Base-by-base conservation (phyloP, 2,888 invertebrate genomes). In the Caenorhabditis imperialis region DNA sequence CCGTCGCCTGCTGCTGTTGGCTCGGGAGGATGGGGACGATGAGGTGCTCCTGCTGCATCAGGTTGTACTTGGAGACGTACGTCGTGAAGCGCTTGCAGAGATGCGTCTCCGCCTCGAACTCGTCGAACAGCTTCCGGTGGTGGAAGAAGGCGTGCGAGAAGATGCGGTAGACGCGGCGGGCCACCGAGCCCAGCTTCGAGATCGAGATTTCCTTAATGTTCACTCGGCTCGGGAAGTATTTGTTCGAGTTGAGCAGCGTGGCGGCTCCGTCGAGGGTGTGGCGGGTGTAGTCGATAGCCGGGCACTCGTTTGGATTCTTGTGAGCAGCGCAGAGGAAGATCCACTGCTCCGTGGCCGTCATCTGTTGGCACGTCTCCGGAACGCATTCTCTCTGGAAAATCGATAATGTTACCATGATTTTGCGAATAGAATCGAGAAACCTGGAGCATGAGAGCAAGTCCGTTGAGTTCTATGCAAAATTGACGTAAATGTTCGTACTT, bases 311-410 rank as follows among this genome's bases (percentile, higher is more conserved):
- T 40, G 99, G 99, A 77, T 98, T 98, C 91, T 99, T 99, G 89
- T 99, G 99, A 42, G 99, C 98, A 69, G 99, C 99, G 91, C 99
- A 99, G 58, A 99, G 91, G 90, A 99, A 99, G 90, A 99, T 99
- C 99, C 99, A 99, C 88, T 99, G 98, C 90, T 99, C 98, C 27
- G 99, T 99, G 30, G 99, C 99, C 45, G 98, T 99, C 99, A 99
- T 99, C 90, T 99, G 98, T 74, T 94, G 95, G 89, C 99, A 99
- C 22, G 94, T 95, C 87, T 95, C 94, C 38, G 98, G 96, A 88
- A 94, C 94, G 89, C 99, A 99, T 23, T 75, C 70, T 48, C 69
- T 51, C 63, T 73, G 54, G 2, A 58, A 48, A 33, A 33, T 8
- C 7, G 33, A 18, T 51, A 8, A 33, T 51, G 25, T 14, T 27